Evolutionary conservation across 1,140 invertebrate genomes (phyloP).

Genomic region (Tenebrio molitor): DNA sequence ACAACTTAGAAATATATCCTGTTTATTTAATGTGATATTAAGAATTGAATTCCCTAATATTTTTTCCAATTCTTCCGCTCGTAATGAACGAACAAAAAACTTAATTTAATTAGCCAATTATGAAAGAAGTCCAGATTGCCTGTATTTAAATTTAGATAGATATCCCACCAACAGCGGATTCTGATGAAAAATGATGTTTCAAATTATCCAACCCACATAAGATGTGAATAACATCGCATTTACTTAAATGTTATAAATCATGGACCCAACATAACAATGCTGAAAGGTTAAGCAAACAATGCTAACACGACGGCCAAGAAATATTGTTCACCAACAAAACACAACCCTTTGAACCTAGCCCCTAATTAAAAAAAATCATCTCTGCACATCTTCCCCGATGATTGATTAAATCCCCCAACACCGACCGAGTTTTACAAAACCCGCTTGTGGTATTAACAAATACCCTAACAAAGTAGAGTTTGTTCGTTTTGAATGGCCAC

Average conservation of each 20-base stretch:
- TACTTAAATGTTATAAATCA: constrained; percentile 33
- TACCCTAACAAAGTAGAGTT: not conserved
- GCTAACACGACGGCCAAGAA: not conserved
- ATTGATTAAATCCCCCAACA: not conserved
- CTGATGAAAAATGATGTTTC: constrained; percentile 3
- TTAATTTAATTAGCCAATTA: constrained; percentile 19
- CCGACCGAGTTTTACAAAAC: not conserved
- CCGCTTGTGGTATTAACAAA: not conserved
- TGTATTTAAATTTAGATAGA: not conserved
- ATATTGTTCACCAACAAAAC: not conserved
- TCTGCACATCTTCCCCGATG: not conserved
- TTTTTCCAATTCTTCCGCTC: not conserved
- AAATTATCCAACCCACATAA: not conserved
- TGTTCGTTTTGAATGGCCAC: not conserved
- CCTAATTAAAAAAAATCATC: constrained; percentile 7
- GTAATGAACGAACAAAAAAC: constrained; percentile 10
- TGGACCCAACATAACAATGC: not conserved
- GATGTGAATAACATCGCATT: not conserved
- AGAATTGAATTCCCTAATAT: constrained; percentile 11
- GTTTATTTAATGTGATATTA: constrained; percentile 3
- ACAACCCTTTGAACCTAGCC: not conserved
- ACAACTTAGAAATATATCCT: not conserved
- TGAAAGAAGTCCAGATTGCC: not conserved
- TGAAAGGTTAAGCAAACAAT: not conserved
- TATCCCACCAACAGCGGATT: not conserved